Base-by-base conservation (phyloP, 2,888 invertebrate genomes). In the Hyalella azteca region DNA sequence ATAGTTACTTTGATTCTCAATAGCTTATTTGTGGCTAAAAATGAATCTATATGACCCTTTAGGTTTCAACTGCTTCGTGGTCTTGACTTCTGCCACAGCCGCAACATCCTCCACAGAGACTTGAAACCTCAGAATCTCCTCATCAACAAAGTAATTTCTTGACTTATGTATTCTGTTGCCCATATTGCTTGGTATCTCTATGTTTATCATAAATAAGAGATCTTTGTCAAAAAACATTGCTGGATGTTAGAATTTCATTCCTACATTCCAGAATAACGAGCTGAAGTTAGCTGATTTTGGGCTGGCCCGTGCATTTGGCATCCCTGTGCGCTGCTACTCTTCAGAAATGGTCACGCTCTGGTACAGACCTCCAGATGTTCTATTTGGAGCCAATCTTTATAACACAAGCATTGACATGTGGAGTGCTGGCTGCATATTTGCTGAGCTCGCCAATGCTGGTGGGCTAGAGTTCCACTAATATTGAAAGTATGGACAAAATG, bases 381-480 rank as follows among this genome's bases (percentile, higher is more conserved):
- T 99, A 13, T 99, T 98, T 89, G 99, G 99, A 22, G 98, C 98
- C 19, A 99, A 99, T 89, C 90, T 99, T 76, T 99, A 99, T 88
- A 97, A 98, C 29, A 98, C 98, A 2, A 97, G 97, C 80, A 99
- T 99, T 87, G 99, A 99, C 88, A 98, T 98, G 96, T 99, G 99
- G 99, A 98, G 97, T 50, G 98, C 98, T 5, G 97, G 97, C 19
- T 99, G 99, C 88, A 99, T 99, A 88, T 98, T 99, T 91, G 98
- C 98, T 3, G 75, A 75, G 45, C 75, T 75, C 26, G 75, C 75
- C 45, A 75, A 75, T 75, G 75, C 75, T 83, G 92, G 92, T 92
- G 86, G 81, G 45, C 19, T 11, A 45, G 19, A 19, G 11, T 45
- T 15, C 11, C 19, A 15, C 45, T 45, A 1, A 45, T 45, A 45